These are phyloP conservation scores for Montipora efflorescens DNA, from an alignment of 64 coral and sea anemone genomes.

Conservation along the genomic window DNA sequence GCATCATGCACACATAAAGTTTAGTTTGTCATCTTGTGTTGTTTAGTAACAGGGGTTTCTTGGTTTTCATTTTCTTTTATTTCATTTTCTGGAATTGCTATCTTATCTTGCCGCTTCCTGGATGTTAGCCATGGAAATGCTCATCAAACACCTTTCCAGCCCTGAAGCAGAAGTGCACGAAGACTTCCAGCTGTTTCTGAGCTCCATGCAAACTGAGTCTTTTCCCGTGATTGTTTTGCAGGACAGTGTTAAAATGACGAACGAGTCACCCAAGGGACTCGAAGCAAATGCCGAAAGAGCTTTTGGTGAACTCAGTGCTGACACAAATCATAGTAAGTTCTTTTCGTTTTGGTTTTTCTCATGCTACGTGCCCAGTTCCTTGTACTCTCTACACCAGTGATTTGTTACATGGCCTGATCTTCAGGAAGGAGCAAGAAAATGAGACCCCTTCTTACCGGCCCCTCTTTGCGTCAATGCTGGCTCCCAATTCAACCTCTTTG, in stretches of 20 bases:
- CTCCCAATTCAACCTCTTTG: too few relatives aligned
- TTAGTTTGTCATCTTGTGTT: too few relatives aligned
- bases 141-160: constrained; percentile 76
- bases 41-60: not conserved
- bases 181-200: constrained; percentile 95
- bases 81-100: constrained; percentile 84
- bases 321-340: constrained; percentile 89
- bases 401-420: too few relatives aligned
- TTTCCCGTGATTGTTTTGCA: constrained; percentile 97
- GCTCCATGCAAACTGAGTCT: constrained; percentile 93
- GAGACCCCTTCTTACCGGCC: too few relatives aligned
- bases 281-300: constrained; percentile 94
- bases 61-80: not conserved
- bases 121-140: constrained; percentile 98
- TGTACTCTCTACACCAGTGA: too few relatives aligned
- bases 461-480: too few relatives aligned
- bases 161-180: constrained; percentile 93
- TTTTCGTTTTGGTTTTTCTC: not conserved
- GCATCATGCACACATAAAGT: too few relatives aligned
- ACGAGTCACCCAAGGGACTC: constrained; percentile 96
- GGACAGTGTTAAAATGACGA: constrained; percentile 97
- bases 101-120: constrained; percentile 86
- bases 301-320: constrained; percentile 90
- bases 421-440: too few relatives aligned
- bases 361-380: not conserved